Evolutionary conservation across 2,113 vertebrate species (phyloP).

Genomic region (Rhinolophus ferrumequinum): DNA sequence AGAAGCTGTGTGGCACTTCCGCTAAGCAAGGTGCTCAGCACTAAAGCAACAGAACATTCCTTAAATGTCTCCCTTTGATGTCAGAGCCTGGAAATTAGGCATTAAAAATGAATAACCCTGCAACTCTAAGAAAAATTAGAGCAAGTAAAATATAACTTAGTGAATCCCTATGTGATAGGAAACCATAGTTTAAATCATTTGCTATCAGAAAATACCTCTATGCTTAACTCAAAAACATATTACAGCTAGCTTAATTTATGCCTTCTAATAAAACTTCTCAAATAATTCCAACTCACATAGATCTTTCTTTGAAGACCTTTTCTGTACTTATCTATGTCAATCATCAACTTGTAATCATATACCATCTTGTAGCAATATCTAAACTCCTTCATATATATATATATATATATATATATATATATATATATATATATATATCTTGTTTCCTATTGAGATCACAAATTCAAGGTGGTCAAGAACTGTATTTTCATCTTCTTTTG

Average conservation of each 20-base stretch:
- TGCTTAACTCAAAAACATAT: conserved; percentile 39
- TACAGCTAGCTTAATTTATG: conserved; percentile 22
- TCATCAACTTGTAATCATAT: conserved; percentile 13
- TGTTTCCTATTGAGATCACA: conserved; percentile 1
- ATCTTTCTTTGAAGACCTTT: conserved; percentile 25
- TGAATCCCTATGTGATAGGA: conserved; percentile 76
- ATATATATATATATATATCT: neutral
- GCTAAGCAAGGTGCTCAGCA: conserved; percentile 41
- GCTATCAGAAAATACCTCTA: conserved; percentile 61
- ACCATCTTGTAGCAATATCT: neutral
- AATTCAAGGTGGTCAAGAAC: neutral
- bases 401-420: no score
- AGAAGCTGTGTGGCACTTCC: conserved; percentile 43
- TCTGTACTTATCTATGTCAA: neutral
- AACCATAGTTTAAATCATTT: conserved; percentile 80
- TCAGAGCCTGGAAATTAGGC: conserved; percentile 72
- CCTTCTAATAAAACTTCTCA: conserved; percentile 39
- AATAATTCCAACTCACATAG: neutral
- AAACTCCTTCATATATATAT: neutral
- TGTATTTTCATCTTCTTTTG: neutral
- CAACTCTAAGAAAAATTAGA: conserved; percentile 72
- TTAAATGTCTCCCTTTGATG: conserved; percentile 77
- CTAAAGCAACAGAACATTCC: conserved; percentile 50
- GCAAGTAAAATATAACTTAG: conserved; percentile 77
- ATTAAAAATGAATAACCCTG: conserved; percentile 79